Percentiles rank a stretch among this genome's conserved stretches.
These are phyloP conservation scores for Danio jaintianensis DNA, from an alignment of 2,797 vertebrate genomes.

Conservation along the genomic window DNA sequence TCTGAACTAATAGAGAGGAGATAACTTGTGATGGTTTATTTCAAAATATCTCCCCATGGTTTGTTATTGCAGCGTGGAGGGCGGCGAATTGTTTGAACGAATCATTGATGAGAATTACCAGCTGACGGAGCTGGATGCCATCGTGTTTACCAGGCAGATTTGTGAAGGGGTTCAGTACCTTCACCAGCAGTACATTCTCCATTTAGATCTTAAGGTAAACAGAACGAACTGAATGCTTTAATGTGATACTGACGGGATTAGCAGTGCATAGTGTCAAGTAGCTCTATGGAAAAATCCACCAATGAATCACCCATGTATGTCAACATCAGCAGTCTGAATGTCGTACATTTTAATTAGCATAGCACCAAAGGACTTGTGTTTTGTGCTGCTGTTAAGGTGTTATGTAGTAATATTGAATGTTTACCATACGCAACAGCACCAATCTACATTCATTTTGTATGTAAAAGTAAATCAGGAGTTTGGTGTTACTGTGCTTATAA, in stretches of 20 bases:
- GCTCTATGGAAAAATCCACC: constrained; percentile 29
- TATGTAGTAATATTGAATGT: neutral
- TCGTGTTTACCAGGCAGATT: constrained; percentile 87
- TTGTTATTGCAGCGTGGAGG: constrained; percentile 80
- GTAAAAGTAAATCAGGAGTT: neutral
- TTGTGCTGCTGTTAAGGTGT: neutral
- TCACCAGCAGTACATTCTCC: constrained; percentile 90
- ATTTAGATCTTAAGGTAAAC: constrained; percentile 88
- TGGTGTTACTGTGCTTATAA: neutral
- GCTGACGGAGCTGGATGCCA: constrained; percentile 85
- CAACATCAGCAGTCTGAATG: constrained; percentile 15
- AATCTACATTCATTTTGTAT: neutral
- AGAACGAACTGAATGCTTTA: constrained; percentile 1
- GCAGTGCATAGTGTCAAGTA: constrained; percentile 15
- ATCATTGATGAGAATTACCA: constrained; percentile 86
- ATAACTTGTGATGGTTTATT: neutral
- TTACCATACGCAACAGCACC: neutral
- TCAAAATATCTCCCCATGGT: constrained; percentile 16
- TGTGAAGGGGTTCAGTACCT: constrained; percentile 87
- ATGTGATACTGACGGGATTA: constrained; percentile 10
- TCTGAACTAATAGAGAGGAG: constrained; percentile 9
- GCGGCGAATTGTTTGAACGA: constrained; percentile 88
- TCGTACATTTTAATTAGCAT: constrained; percentile 22
- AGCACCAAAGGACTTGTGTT: neutral
- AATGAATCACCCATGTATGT: constrained; percentile 25